Evolutionary conservation across 2,888 invertebrate genomes (phyloP), one percentile per base, ranked within the genome.

Genomic region (Drosophila formosana): DNA sequence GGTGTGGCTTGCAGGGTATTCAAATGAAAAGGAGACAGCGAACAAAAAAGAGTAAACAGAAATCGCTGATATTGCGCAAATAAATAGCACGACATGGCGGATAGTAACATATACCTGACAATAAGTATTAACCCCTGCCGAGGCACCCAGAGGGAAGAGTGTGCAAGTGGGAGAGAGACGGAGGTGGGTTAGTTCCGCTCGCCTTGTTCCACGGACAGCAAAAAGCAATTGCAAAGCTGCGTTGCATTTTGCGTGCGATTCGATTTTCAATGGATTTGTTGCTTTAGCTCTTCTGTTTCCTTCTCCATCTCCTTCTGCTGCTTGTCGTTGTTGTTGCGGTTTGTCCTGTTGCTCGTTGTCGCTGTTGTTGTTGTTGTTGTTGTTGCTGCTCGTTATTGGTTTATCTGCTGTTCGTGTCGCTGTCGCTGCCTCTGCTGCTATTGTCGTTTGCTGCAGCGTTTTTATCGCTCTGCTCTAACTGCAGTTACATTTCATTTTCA

Each of bases 201-300:
- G 39, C 55, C 50, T 63, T 62, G 64, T 55, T 52, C 37, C 13
- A 61, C 47, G 50, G 57, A 68, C 74, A 65, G 61, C 50, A 47
- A 67, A 75, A 78, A 74, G 79, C 77, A 71, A 77, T 78, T 75
- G 75, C 63, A 64, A 64, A 71, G 67, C 75, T 76, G 73, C 70
- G 62, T 72, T 78, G 75, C 79, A 81, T 72, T 81, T 66, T 81
- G 78, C 81, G 81, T 81, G 78, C 62, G 50, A 66, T 75, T 75
- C 79, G 79, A 78, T 75, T 63, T 75, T 64, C 66, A 66, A 66
- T 71, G 62, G 75, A 66, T 73, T 58, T 61, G 47, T 55, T 47
- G 63, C 66, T 78, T 60, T 60, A 47, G 60, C 46, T 53, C 18
- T 57, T 55, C 18, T 18, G 18, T 18, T 50, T 45, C 26, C 34